A percentile compares a stretch with the other conserved stretches of the same genome.
phyloP scores from a whole-genome alignment of 1,140 invertebrate genomes.

The Drosophila ironensis region DNA sequence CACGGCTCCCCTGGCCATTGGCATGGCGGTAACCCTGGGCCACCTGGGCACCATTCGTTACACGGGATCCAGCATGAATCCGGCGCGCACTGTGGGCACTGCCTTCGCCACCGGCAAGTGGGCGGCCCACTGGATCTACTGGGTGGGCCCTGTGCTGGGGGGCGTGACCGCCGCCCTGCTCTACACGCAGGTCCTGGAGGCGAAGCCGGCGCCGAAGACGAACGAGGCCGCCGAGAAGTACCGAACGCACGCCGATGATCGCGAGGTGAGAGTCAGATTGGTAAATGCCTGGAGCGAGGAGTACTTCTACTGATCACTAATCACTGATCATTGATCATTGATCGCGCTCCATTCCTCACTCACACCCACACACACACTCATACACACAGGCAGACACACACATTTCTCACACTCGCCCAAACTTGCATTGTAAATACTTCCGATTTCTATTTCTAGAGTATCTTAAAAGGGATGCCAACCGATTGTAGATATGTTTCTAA shows the following conservation, averaged over 20 bases:
- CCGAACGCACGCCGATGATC: slow-evolving; percentile 79
- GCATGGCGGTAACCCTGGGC: slow-evolving; percentile 92
- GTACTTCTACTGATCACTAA: slow-evolving; percentile 62
- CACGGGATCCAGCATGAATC: slow-evolving; percentile 95
- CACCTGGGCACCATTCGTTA: slow-evolving; percentile 93
- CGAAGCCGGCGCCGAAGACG: slow-evolving; percentile 54
- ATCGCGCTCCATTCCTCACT: not conserved
- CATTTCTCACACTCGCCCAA: not conserved
- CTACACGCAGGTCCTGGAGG: slow-evolving; percentile 85
- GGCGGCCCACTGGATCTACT: slow-evolving; percentile 94
- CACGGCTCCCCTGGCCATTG: slow-evolving; percentile 94
- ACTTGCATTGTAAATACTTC: slow-evolving; percentile 26
- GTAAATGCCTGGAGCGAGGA: slow-evolving; percentile 69
- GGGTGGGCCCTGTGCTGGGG: slow-evolving; percentile 92
- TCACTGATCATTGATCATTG: not conserved
- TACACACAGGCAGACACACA: slow-evolving; percentile 10
- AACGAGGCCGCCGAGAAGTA: slow-evolving; percentile 73
- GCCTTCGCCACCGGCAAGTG: slow-evolving; percentile 90
- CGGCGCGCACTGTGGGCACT: slow-evolving; percentile 92
- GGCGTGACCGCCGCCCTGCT: slow-evolving; percentile 89
- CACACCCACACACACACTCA: slow-evolving; percentile 24
- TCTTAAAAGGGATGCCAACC: slow-evolving; percentile 17
- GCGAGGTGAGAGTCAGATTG: slow-evolving; percentile 78
- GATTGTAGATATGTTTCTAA: not conserved
- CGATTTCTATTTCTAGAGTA: not conserved